Conservation (phyloP, 2,113 vertebrate genomes). For the Apteryx mantelli region DNA sequence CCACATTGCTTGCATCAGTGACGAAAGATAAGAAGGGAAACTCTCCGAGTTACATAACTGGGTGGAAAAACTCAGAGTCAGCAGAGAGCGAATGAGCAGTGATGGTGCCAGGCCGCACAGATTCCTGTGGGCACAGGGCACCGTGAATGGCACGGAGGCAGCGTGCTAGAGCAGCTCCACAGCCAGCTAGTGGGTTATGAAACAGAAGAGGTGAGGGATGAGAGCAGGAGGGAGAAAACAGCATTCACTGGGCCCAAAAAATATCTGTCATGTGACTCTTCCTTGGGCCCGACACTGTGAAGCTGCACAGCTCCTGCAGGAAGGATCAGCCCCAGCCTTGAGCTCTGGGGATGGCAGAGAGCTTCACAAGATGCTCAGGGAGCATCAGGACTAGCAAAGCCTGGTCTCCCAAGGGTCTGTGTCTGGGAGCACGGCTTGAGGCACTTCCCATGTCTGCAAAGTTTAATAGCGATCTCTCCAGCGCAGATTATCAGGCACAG, state of each 20-base stretch:
- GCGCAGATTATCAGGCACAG: too few species aligned
- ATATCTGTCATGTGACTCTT: not conserved
- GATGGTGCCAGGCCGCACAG: not conserved
- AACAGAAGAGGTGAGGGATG: not conserved
- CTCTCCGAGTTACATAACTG: not conserved
- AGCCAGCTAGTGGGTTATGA: not conserved
- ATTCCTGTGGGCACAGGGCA: not conserved
- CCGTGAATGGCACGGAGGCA: not conserved
- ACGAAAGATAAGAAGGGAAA: not conserved
- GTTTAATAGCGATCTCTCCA: not conserved
- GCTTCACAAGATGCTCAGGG: not conserved
- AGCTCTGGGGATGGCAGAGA: not conserved
- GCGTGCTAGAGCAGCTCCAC: not conserved
- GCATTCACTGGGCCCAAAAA: not conserved
- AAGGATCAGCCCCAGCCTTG: not conserved
- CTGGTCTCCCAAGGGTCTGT: not conserved
- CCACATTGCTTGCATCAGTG: not conserved
- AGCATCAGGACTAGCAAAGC: not conserved
- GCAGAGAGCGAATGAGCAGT: not conserved
- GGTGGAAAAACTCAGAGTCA: not conserved
- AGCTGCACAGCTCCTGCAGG: not conserved
- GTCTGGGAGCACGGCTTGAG: fast-evolving
- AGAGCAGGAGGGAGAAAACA: not conserved
- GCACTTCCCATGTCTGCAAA: fast-evolving
- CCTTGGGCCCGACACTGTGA: too few species aligned